These are phyloP conservation scores for Psophia crepitans DNA, from an alignment of 2,113 vertebrate species.

Conservation along the genomic window DNA sequence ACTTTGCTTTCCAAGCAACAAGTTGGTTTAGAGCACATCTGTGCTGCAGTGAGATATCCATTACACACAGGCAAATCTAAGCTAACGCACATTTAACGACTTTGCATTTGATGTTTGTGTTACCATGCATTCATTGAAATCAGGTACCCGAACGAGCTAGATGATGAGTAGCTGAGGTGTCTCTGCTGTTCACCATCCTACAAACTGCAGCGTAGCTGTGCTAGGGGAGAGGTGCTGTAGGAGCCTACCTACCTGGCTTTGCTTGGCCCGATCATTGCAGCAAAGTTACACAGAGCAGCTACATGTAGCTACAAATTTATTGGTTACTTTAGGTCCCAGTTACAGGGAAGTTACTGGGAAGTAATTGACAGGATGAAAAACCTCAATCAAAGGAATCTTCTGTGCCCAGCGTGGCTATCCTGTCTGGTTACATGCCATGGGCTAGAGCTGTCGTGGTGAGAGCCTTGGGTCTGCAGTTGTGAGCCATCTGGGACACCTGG, in stretches of 20 bases:
- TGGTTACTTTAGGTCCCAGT: background rate
- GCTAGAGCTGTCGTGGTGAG: background rate
- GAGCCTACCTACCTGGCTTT: accelerated
- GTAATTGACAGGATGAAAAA: background rate
- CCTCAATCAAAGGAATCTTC: background rate
- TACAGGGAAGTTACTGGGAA: background rate
- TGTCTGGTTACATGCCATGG: background rate
- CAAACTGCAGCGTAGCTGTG: background rate
- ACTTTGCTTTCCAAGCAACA: background rate
- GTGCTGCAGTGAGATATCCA: background rate
- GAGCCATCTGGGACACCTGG: background rate
- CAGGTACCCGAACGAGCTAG: background rate
- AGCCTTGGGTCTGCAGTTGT: background rate
- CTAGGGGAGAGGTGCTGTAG: background rate
- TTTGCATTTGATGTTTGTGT: background rate
- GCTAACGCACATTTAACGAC: accelerated
- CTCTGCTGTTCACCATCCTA: background rate
- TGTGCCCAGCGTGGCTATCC: background rate
- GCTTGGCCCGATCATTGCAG: accelerated
- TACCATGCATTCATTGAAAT: background rate
- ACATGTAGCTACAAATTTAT: background rate
- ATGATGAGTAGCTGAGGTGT: background rate
- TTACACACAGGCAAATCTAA: background rate
- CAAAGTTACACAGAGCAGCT: background rate
- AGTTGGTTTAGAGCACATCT: background rate